Evolutionary conservation across 2,888 invertebrate species (phyloP).

Genomic region (Pachliopta kotzebuea): DNA sequence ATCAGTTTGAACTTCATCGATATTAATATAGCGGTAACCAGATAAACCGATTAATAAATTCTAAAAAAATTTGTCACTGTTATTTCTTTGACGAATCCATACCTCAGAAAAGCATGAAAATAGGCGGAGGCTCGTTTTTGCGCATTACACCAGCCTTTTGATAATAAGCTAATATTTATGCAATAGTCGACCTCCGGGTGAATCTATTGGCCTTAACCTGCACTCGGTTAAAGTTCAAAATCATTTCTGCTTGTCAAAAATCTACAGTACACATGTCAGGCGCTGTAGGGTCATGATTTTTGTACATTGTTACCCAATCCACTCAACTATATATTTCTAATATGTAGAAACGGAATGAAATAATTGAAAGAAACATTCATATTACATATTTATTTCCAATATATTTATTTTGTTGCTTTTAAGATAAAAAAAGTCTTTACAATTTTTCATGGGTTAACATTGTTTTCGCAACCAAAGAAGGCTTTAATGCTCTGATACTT

Average conservation of each 20-base stretch:
- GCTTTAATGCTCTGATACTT: constrained; percentile 40
- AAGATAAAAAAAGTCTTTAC: constrained; percentile 29
- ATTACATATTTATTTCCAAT: neutral
- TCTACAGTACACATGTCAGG: neutral
- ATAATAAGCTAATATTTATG: constrained; percentile 11
- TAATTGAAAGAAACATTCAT: no score
- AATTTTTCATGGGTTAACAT: constrained; percentile 35
- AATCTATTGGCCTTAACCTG: constrained; percentile 21
- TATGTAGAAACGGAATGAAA: no score
- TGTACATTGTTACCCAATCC: neutral
- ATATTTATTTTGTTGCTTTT: constrained; percentile 8
- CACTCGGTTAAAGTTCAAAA: constrained; percentile 17
- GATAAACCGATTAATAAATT: no score
- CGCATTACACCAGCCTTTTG: neutral
- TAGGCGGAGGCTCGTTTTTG: constrained; percentile 45
- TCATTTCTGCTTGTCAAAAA: constrained; percentile 16
- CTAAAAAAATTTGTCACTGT: no score
- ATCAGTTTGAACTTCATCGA: neutral
- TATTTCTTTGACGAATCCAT: no score
- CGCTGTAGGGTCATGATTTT: neutral
- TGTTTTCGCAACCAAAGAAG: constrained; percentile 38
- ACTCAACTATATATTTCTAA: neutral
- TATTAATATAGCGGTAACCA: no score
- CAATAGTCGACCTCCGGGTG: constrained; percentile 11
- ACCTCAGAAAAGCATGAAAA: neutral